Percentiles rank a stretch among this genome's conserved stretches.
Conservation (phyloP, 2,888 invertebrate species). For the Tipula helvola region DNA sequence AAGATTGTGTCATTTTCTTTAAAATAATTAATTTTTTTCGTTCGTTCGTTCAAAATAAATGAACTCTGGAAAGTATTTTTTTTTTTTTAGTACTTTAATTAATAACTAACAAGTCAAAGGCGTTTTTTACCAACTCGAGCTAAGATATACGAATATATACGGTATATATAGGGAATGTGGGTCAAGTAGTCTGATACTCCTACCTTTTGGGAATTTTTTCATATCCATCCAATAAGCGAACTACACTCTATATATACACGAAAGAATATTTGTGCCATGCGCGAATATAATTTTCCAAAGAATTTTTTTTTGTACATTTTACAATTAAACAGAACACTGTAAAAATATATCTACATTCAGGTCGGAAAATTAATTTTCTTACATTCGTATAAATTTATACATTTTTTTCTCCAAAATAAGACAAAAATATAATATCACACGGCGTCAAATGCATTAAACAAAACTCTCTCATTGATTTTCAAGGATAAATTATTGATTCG, state of each 20-base stretch:
- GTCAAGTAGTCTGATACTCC: constrained; percentile 9
- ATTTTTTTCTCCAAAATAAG: neutral
- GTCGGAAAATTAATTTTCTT: neutral
- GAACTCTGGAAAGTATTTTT: neutral
- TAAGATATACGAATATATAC: neutral
- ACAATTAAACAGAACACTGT: neutral
- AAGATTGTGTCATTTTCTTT: neutral
- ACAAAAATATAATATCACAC: neutral
- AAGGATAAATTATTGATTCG: constrained; percentile 8
- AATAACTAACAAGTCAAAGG: constrained; percentile 8
- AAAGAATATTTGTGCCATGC: constrained; percentile 4
- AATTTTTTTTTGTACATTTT: neutral
- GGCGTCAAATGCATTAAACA: neutral
- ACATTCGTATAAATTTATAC: neutral
- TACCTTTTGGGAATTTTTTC: constrained; percentile 8
- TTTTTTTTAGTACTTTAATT: neutral
- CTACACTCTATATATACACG: neutral
- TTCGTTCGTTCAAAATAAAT: neutral
- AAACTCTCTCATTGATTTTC: neutral
- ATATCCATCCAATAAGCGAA: constrained; percentile 8
- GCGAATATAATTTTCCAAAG: constrained; percentile 4
- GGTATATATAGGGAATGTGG: neutral
- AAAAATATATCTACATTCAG: neutral
- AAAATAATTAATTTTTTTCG: neutral
- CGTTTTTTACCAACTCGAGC: neutral